Base-by-base conservation (phyloP, 2,888 invertebrate genomes). In the Hyppa rectilinea region DNA sequence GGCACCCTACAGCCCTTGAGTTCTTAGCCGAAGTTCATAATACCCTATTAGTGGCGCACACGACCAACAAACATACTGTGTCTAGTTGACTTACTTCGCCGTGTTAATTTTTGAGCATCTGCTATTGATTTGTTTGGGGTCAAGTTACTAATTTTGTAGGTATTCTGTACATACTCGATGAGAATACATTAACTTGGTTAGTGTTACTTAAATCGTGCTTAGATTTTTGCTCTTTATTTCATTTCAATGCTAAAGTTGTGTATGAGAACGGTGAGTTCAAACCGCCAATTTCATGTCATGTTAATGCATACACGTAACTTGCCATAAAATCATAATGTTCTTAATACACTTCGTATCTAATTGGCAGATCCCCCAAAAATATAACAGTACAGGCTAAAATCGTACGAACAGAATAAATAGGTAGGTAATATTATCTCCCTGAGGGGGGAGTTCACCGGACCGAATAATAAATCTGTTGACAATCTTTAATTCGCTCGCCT, bases 381-480 rank as follows among this genome's bases (percentile, higher is more conserved):
- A 75, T 77, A 68, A 71, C 56, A 71, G 79, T 59, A 76, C 58
- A 69, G 26, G 43, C 65, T 53, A 58, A 40, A 73, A 64, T 64
- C 55, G 31, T 67, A 71, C 47, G 60, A 52, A 58, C 38, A 85
- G 84, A 87, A 89, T 90, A 90, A 89, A 88, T 87, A 90, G 85
- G 85, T 85, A 87, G 81, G 88, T 84, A 85, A 88, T 85, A 88
- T 83, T 85, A 88, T 84, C 86, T 90, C 92, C 90, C 92, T 67
- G 70, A 85, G 90, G 92, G 85, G 84, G 87, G 90, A 79, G 90
- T 91, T 94, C 95, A 94, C 88, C 90, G 94, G 92, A 94, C 93
- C 95, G 94, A 90, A 89, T 95, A 95, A 95, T 95, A 95, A 95
- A 95, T 93, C 93, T 95, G 95, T 95, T 95, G 95, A 94, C 95